These are phyloP conservation scores for Agonopterix subpropinquella DNA, from an alignment of 2,888 invertebrate species.

Conservation along the genomic window DNA sequence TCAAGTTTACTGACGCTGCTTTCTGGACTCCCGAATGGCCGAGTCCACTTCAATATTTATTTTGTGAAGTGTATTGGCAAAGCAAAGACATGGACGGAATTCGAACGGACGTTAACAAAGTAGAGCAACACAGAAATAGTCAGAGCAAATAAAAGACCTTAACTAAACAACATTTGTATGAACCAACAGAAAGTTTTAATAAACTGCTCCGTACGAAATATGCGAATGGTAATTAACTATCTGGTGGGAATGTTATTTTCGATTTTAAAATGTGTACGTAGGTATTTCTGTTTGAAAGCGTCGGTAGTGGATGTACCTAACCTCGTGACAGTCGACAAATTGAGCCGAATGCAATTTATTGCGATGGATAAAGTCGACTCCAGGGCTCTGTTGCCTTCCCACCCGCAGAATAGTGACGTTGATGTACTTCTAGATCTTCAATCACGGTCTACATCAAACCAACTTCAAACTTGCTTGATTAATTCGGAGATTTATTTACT, in stretches of 20 bases:
- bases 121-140: conserved; percentile 1
- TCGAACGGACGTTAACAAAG: neutral
- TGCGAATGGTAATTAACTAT: no score
- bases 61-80: neutral
- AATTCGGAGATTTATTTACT: conserved; percentile 15
- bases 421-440: conserved; percentile 28
- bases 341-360: conserved; percentile 39
- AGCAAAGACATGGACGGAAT: neutral
- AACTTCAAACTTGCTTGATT: conserved; percentile 19
- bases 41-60: conserved; percentile 1
- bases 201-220: no score
- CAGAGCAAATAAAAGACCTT: no score
- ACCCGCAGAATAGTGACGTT: conserved; percentile 17
- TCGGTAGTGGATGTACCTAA: conserved; percentile 10
- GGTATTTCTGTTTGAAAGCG: conserved; percentile 11
- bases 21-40: neutral
- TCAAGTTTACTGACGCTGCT: neutral
- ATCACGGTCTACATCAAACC: conserved; percentile 22
- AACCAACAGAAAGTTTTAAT: no score
- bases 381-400: conserved; percentile 16
- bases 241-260: conserved; percentile 1
- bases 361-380: conserved; percentile 27
- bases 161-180: no score
- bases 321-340: conserved; percentile 30
- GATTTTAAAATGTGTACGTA: conserved; percentile 7